Evolutionary conservation across 2,797 vertebrate species (phyloP), one percentile per base, ranked within the genome.

Genomic region (Pseudochromis fuscus): DNA sequence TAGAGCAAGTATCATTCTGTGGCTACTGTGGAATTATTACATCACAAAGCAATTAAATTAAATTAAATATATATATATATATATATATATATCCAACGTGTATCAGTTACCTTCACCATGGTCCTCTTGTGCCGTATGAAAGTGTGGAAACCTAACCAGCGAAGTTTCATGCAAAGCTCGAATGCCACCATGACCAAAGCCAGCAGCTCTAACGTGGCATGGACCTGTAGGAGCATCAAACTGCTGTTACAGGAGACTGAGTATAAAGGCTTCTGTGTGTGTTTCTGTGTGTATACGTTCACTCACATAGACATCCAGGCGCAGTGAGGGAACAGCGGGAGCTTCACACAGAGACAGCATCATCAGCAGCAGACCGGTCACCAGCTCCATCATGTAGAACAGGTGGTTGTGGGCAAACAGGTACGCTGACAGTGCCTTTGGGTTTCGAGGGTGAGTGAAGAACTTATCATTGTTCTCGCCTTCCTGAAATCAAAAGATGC

Each of bases 391-490:
- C 90, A 98, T 92, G 92, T 99, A 98, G 91, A 98, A 99, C 76
- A 96, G 87, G 89, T 98, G 97, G 89, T 98, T 99, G 91, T 99
- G 98, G 48, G 93, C 97, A 61, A 98, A 98, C 93, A 98, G 95
- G 94, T 99, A 99, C 19, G 98, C 97, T 3, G 96, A 95, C 83
- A 99, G 92, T 0, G 97, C 96, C 77, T 93, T 95, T 66, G 96
- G 94, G 83, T 96, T 96, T 86, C 95, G 96, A 38, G 98, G 98
- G 83, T 99, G 98, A 7, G 96, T 98, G 93, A 97, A 96, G 90
- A 99, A 99, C 86, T 99, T 98, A 84, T 99, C 98, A 0, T 99
- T 99, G 85, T 99, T 97, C 91, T 98, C 96, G 65, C 98, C 97
- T 93, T 99, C 98, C 97, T 99, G 88, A 35, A 67, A 46, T 7